Evolutionary conservation across 2,113 vertebrate species (phyloP), one percentile per base, ranked within the genome.

Genomic region (Promerops cafer): DNA sequence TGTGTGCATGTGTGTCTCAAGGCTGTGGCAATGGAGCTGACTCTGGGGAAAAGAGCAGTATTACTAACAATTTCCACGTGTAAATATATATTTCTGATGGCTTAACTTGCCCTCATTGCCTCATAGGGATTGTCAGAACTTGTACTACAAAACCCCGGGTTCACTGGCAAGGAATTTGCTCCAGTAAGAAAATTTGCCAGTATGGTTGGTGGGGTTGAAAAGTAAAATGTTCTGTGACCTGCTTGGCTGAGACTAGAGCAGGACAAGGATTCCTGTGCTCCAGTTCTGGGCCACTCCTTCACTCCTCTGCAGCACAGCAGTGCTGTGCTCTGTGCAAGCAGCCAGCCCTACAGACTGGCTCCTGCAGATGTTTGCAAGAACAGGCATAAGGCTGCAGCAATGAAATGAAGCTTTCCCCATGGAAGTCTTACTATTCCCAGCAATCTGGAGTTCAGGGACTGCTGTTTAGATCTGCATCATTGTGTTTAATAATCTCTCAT

Each of bases 41-140:
- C 92, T 86, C 90, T 64, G 59, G 75, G 66, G 93, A 63, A 72
- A 94, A 77, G 21, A 88, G 39, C 47, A 83, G 45, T 65, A 53
- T 77, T 93, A 42, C 65, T 89, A 31, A 88, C 85, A 83, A 54
- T 92, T 92, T 94, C 89, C 72, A 70, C 37, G 13, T 81, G 81
- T 90, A 94, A 92, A 93, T 95, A 91, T 82, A 19, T 92, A 91
- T 96, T 94, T 90, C 71, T 92, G 78, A 83, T 78, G 53, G 66
- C 64, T 91, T 70, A 90, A 77, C 65, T 77, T 14, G 3, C 50
- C 27, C 17, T 63, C 16, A 6, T 40, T 86, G 54, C 83, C 57
- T 88, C 72, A 10, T 8, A 81, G 80, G 79, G 13, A 47, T 77
- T 93, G 64, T 27, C 5, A 4, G 87, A 88, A 87, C n/a, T 57